Evolutionary conservation across 2,113 vertebrate genomes (phyloP).

Genomic region (Strigops habroptila): DNA sequence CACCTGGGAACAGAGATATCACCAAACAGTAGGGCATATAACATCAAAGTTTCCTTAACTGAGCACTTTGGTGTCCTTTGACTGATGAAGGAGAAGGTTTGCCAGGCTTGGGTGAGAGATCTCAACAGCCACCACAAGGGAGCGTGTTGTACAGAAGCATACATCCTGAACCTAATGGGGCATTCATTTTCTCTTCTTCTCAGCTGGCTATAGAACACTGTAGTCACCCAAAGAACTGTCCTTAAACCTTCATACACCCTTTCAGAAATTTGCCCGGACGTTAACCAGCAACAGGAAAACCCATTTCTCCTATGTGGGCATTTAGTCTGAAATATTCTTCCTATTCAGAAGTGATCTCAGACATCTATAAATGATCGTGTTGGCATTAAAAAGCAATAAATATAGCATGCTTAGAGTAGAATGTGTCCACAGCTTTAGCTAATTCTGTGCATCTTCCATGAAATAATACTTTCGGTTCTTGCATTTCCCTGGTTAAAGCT

Average conservation of each 20-base stretch:
- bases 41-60: not conserved
- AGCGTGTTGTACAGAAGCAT: not conserved
- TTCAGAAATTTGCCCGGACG: not conserved
- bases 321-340: not conserved
- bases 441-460: not conserved
- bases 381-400: not conserved
- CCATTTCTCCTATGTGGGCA: not conserved
- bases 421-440: not conserved
- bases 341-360: not conserved
- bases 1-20: not conserved
- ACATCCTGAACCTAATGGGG: fast-evolving
- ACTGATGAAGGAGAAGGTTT: not conserved
- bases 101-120: not conserved
- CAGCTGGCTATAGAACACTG: not conserved
- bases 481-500: not conserved
- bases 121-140: not conserved
- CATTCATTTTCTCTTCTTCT: not conserved
- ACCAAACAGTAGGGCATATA: not conserved
- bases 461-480: not conserved
- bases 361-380: not conserved
- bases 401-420: not conserved
- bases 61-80: not conserved
- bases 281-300: not conserved
- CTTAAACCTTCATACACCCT: not conserved
- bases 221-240: not conserved